Conservation (phyloP, 1,140 invertebrate genomes). For the Mactra quadrangularis region DNA sequence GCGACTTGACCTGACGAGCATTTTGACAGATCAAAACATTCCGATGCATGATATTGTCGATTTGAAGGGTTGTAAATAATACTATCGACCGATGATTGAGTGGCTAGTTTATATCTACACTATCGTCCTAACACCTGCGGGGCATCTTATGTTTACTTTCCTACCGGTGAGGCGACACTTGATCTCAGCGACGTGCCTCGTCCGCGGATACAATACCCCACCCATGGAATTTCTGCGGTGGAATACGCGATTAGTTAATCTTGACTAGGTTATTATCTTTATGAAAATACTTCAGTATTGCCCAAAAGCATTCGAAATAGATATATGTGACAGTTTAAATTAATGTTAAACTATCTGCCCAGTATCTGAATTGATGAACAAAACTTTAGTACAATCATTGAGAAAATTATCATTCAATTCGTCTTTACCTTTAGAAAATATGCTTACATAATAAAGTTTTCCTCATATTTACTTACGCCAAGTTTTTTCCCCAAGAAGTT, state of each 20-base stretch:
- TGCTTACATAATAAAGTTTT: no score
- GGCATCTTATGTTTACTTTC: conserved; percentile 57
- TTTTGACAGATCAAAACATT: conserved; percentile 57
- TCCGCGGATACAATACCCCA: conserved; percentile 11
- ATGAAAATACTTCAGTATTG: conserved; percentile 13
- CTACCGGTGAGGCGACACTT: conserved; percentile 39
- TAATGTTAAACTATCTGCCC: no score
- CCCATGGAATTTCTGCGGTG: conserved; percentile 12
- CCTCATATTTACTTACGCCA: no score
- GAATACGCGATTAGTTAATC: conserved; percentile 14
- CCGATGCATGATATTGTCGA: conserved; percentile 55
- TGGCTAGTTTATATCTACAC: conserved; percentile 48
- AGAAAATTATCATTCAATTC: no score
- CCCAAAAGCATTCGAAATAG: conserved; percentile 5
- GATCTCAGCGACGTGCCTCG: conserved; percentile 14
- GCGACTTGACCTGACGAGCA: conserved; percentile 57
- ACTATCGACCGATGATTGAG: conserved; percentile 55
- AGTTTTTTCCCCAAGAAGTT: no score
- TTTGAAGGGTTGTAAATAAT: conserved; percentile 56
- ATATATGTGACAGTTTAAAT: no score
- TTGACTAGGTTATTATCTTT: conserved; percentile 16
- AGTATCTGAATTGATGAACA: no score
- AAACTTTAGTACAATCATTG: no score
- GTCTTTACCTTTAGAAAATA: no score
- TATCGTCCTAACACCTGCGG: conserved; percentile 57